These are phyloP conservation scores for Stegana nigrithorax DNA, from an alignment of 2,888 invertebrate species.

Conservation along the genomic window DNA sequence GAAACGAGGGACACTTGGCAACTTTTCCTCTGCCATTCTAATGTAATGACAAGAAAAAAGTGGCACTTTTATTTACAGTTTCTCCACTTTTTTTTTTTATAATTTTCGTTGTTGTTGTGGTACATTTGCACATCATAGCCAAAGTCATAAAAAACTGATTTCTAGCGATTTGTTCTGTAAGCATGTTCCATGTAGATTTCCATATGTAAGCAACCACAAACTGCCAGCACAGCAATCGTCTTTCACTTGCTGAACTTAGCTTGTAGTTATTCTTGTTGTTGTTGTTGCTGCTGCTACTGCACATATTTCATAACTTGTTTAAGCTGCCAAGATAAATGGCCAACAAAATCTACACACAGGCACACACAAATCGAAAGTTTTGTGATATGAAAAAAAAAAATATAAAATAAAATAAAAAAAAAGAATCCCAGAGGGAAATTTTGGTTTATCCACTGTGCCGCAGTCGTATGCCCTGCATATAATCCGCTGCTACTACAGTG, in stretches of 20 bases:
- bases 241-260: not conserved
- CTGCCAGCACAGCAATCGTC: not conserved
- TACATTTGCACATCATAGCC: slow-evolving; percentile 49
- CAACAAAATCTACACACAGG: slow-evolving; percentile 57
- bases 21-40: too few relatives aligned
- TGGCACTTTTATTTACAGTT: too few relatives aligned
- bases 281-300: slow-evolving; percentile 37
- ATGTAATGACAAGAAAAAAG: too few relatives aligned
- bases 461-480: too few relatives aligned
- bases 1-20: not conserved
- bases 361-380: slow-evolving; percentile 57
- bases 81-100: too few relatives aligned
- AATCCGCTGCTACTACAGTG: too few relatives aligned
- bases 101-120: too few relatives aligned
- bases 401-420: slow-evolving; percentile 26
- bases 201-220: not conserved
- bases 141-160: slow-evolving; percentile 23
- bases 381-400: slow-evolving; percentile 41
- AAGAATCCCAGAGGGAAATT: too few relatives aligned
- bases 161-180: slow-evolving; percentile 14
- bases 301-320: slow-evolving; percentile 65
- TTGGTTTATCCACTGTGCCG: too few relatives aligned
- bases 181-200: too few relatives aligned
- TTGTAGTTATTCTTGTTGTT: not conserved
- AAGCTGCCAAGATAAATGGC: slow-evolving; percentile 65